Evolutionary conservation across 2,888 invertebrate species (phyloP).

Genomic region (Eledona agricola): DNA sequence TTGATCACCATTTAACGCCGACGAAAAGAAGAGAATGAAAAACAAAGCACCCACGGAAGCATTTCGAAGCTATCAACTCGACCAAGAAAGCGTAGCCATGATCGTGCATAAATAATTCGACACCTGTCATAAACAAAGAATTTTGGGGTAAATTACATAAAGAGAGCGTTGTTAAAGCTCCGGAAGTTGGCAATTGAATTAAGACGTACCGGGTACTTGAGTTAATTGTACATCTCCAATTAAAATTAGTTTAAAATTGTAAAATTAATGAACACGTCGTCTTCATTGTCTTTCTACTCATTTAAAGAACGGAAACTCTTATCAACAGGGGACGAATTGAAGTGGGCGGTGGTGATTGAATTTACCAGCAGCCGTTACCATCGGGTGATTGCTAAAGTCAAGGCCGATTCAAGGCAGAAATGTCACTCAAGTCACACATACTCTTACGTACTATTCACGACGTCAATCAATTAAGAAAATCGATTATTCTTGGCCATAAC

Average conservation of each 20-base stretch:
- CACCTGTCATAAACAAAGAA: slow-evolving; percentile 11
- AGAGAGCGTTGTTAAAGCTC: neutral
- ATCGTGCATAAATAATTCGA: slow-evolving; percentile 18
- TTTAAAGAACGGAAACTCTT: slow-evolving; percentile 19
- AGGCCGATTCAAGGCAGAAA: too few species aligned
- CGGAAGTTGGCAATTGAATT: slow-evolving; percentile 15
- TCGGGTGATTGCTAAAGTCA: too few species aligned
- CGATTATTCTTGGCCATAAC: slow-evolving; percentile 10
- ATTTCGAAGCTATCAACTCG: slow-evolving; percentile 18
- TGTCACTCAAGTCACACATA: slow-evolving; percentile 23
- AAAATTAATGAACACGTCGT: slow-evolving; percentile 7
- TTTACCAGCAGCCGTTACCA: too few species aligned
- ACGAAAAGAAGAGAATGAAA: too few species aligned
- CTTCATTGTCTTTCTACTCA: slow-evolving; percentile 11
- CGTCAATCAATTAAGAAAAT: slow-evolving; percentile 6
- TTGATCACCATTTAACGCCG: too few species aligned
- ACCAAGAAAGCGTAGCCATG: slow-evolving; percentile 28
- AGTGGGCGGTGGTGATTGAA: slow-evolving; percentile 17
- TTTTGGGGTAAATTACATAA: neutral
- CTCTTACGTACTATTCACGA: neutral
- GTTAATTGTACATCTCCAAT: slow-evolving; percentile 9
- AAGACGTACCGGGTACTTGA: slow-evolving; percentile 4
- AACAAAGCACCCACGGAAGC: slow-evolving; percentile 6
- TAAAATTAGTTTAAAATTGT: slow-evolving; percentile 5
- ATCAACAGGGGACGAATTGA: slow-evolving; percentile 5